These are phyloP conservation scores for Batillaria attramentaria DNA, from an alignment of 1,140 invertebrate species.

Conservation along the genomic window DNA sequence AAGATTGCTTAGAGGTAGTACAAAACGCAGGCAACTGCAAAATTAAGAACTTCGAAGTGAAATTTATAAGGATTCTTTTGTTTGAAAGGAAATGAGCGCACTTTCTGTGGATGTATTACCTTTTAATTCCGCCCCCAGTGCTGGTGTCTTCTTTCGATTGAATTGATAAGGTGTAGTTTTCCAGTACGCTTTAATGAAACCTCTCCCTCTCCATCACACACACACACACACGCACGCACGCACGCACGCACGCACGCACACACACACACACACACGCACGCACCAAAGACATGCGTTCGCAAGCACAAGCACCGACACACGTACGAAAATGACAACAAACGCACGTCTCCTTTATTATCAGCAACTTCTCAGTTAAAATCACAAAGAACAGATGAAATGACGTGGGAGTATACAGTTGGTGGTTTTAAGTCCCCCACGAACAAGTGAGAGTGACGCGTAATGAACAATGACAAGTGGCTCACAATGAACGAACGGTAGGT, in stretches of 20 bases:
- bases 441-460: not conserved
- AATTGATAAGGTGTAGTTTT: not conserved
- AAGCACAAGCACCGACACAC: no score
- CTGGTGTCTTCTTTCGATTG: no score
- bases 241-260: not conserved
- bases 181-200: not conserved
- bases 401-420: not conserved
- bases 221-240: not conserved
- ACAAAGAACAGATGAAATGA: not conserved
- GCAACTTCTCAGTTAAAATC: not conserved
- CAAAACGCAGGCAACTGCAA: not conserved
- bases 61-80: not conserved
- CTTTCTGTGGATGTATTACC: not conserved
- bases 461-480: not conserved
- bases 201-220: not conserved
- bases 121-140: not conserved
- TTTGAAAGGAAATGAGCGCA: not conserved
- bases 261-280: not conserved
- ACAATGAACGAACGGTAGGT: not conserved
- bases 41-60: not conserved
- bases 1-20: no score
- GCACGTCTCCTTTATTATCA: not conserved
- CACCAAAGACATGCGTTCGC: not conserved
- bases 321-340: not conserved
- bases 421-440: not conserved